These are phyloP conservation scores for Drosophila cognata DNA, from an alignment of 2,888 invertebrate genomes.

Conservation along the genomic window DNA sequence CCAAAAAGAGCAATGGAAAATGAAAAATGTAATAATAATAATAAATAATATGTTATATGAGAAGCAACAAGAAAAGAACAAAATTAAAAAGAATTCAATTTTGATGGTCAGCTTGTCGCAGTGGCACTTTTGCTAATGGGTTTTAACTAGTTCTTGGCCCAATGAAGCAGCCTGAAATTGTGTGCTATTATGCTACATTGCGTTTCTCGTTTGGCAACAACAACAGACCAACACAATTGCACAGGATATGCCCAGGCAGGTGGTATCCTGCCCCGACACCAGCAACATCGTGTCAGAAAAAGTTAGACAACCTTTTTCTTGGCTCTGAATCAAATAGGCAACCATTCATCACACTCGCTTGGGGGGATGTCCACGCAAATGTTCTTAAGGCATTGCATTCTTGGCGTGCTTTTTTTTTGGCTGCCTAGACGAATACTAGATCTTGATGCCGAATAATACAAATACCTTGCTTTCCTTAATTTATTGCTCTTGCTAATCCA, in stretches of 20 bases:
- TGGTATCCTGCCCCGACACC: not conserved
- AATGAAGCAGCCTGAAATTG: conserved; percentile 30
- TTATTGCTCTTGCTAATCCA: conserved; percentile 72
- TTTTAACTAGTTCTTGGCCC: conserved; percentile 48
- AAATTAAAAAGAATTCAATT: conserved; percentile 12
- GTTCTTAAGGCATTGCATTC: conserved; percentile 29
- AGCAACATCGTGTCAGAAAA: conserved; percentile 12
- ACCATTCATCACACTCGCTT: conserved; percentile 70
- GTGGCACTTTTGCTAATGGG: conserved; percentile 46
- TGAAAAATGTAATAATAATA: conserved; percentile 39
- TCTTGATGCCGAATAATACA: conserved; percentile 16
- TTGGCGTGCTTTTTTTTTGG: conserved; percentile 1
- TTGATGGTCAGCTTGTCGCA: conserved; percentile 58
- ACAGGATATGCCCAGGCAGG: conserved; percentile 12
- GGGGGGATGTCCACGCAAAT: not conserved
- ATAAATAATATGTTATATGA: conserved; percentile 49
- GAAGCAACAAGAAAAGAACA: not conserved
- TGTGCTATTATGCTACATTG: conserved; percentile 29
- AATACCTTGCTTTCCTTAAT: conserved; percentile 56
- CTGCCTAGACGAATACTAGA: not conserved
- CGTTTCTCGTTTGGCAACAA: conserved; percentile 4
- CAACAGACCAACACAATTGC: conserved; percentile 1
- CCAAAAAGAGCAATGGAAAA: conserved; percentile 24
- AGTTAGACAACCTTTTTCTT: conserved; percentile 19
- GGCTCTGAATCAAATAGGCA: conserved; percentile 48